A percentile compares a stretch with the other conserved stretches of the same genome.
Evolutionary conservation across 2,888 invertebrate genomes (phyloP).

Genomic region (Athrips mouffetella): DNA sequence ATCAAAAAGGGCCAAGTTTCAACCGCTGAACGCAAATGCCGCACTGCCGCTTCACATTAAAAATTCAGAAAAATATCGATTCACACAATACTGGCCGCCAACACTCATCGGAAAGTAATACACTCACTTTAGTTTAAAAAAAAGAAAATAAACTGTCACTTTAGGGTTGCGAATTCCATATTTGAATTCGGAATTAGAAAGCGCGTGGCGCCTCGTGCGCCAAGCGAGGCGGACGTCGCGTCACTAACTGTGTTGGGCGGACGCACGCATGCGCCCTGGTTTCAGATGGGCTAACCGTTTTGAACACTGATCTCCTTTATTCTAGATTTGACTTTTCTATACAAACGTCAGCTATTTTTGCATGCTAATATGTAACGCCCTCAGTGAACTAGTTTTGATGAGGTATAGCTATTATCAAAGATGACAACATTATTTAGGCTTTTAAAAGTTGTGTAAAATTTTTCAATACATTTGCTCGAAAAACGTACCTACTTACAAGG

Average conservation of each 20-base stretch:
- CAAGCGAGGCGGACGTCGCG: conserved; percentile 37
- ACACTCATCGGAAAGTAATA: background rate
- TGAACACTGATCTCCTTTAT: conserved; percentile 29
- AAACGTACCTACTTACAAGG: too few species aligned
- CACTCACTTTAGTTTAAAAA: conserved; percentile 6
- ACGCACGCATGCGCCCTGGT: conserved; percentile 57
- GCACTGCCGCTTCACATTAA: conserved; percentile 36
- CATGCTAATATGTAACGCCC: too few species aligned
- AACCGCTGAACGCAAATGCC: conserved; percentile 19
- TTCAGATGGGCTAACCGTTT: too few species aligned
- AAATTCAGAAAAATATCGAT: conserved; percentile 41
- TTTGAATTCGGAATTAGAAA: conserved; percentile 38
- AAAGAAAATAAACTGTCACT: conserved; percentile 30
- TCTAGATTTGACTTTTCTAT: conserved; percentile 19
- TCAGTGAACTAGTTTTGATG: too few species aligned
- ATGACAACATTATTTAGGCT: too few species aligned
- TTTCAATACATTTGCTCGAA: too few species aligned
- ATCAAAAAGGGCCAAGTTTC: conserved; percentile 31
- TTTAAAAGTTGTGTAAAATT: too few species aligned
- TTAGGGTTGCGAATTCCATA: conserved; percentile 58
- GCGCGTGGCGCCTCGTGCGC: conserved; percentile 49
- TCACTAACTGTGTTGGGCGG: conserved; percentile 45
- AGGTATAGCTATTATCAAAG: too few species aligned
- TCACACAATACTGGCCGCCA: conserved; percentile 10
- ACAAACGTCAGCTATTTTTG: too few species aligned